Evolutionary conservation across 2,113 vertebrate genomes (phyloP), one percentile per base, ranked within the genome.

Genomic region (Argyrosomus japonicus): DNA sequence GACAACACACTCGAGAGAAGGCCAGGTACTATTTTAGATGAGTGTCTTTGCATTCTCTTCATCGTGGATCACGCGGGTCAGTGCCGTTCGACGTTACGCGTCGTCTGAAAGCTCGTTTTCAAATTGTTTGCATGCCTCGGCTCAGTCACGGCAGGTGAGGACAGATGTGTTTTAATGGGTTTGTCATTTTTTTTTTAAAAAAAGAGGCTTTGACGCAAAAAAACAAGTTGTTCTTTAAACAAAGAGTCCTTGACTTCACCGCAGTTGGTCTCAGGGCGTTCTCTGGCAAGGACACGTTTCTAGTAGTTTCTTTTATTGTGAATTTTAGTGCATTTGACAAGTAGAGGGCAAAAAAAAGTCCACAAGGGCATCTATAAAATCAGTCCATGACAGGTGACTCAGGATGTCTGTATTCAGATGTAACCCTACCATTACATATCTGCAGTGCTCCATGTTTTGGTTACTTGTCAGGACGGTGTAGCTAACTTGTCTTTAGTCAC

Each of bases 11-110:
- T 77, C 67, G 7, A 36, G 82, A 76, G 57, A 71, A 71, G 60
- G 57, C 62, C 57, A 2, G 29, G 4, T 48, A 32, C 32, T 45
- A n/a, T 79, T 84, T 83, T 29, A 71, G 56, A 87, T 53, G 76
- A 83, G 85, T 63, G 77, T 72, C 48, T 8, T 17, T 57, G 25
- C 51, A 68, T 82, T 32, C 73, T 68, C 19, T 61, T 69, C 71
- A 68, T 45, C 29, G 32, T 70, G 27, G 23, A 54, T 45, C 47
- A 4, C 1, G 36, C 58, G 54, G 79, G 82, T 77, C 74, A 79
- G 69, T 7, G 18, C 14, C 29, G 50, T 32, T 67, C 45, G 19
- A 27, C 50, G 60, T n/a, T 51, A 56, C 0, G 8, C 21, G 6
- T 3, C n/a, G 9, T 29, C 65, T 51, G 15, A 27, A 11, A 12